Conservation (phyloP, 2,797 vertebrate species). For the Argya squamiceps region DNA sequence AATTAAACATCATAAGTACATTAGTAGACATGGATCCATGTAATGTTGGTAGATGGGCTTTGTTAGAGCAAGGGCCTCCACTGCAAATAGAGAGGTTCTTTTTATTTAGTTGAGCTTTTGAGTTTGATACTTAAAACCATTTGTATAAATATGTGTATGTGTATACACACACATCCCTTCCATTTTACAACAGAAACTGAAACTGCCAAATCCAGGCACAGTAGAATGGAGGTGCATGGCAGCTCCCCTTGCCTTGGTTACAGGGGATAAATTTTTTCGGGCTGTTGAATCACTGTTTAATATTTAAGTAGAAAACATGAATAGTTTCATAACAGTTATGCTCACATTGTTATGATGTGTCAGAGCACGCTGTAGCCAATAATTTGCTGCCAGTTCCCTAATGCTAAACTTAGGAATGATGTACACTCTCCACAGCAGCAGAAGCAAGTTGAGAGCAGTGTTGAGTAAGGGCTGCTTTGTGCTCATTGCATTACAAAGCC, state of each 20-base stretch:
- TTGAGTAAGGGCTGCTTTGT: not conserved
- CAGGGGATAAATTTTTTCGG: not conserved
- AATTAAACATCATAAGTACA: not conserved
- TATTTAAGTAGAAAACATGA: conserved; percentile 12
- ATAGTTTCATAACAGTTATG: not conserved
- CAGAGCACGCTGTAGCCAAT: not conserved
- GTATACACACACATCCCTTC: not conserved
- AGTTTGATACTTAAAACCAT: not conserved
- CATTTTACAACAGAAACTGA: not conserved
- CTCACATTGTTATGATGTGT: not conserved
- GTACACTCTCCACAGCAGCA: not conserved
- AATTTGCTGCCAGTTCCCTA: conserved; percentile 23
- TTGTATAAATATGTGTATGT: not conserved
- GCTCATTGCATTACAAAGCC: not conserved
- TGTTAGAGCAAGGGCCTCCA: not conserved
- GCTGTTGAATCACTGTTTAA: not conserved
- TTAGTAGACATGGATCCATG: not conserved
- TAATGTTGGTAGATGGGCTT: not conserved
- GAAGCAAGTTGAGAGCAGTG: not conserved
- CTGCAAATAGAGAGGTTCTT: not conserved
- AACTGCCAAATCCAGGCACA: not conserved
- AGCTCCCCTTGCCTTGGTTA: not conserved
- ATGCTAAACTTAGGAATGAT: not conserved
- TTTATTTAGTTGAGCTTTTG: not conserved
- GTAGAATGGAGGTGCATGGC: not conserved